Percentiles rank a stretch among this genome's conserved stretches.
Conservation (phyloP, 2,888 invertebrate genomes). For the Adelognathus sp. region DNA sequence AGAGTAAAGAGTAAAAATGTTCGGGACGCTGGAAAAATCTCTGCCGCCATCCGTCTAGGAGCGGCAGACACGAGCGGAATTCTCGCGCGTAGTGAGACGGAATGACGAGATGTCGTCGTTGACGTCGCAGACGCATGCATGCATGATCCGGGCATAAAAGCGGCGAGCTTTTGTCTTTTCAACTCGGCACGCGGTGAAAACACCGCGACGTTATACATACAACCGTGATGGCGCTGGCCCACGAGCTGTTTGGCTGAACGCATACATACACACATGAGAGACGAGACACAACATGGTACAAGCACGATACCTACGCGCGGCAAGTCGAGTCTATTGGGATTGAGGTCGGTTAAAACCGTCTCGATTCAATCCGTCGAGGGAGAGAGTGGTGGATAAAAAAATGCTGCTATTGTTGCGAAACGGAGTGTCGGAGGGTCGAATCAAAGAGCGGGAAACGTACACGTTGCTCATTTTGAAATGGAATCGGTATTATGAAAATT, state of each 20-base stretch:
- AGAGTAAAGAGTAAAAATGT: conserved; percentile 8
- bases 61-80: conserved; percentile 18
- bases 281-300: background rate
- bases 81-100: background rate
- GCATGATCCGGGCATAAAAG: conserved; percentile 45
- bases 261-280: background rate
- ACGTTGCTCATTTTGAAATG: no score
- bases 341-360: conserved; percentile 7
- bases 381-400: background rate
- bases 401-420: no score
- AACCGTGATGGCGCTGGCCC: background rate
- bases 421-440: background rate
- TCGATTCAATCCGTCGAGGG: conserved; percentile 2
- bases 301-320: background rate
- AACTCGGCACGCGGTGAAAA: conserved; percentile 1
- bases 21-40: background rate
- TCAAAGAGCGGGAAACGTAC: background rate
- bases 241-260: conserved; percentile 18
- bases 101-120: conserved; percentile 15
- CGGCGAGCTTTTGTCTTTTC: conserved; percentile 30
- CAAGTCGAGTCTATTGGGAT: background rate
- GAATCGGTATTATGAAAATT: no score
- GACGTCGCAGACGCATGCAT: conserved; percentile 27
- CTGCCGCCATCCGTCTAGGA: conserved; percentile 22
- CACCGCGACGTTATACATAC: conserved; percentile 8